These are phyloP conservation scores for Hymenopus coronatus DNA, from an alignment of 2,888 invertebrate genomes.

Conservation along the genomic window DNA sequence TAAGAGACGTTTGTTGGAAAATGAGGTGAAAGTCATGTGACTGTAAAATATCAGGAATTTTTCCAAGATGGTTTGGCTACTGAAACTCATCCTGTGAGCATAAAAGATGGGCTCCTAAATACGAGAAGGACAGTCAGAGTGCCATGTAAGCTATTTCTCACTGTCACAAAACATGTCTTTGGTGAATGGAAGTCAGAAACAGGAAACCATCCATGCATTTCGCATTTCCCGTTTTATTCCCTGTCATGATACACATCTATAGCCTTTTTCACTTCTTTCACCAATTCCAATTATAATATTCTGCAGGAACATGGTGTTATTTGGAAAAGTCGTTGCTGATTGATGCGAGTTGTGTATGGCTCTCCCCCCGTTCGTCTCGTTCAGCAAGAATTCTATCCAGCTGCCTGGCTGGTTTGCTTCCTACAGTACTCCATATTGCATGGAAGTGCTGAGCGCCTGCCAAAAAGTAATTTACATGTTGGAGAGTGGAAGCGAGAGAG, in stretches of 20 bases:
- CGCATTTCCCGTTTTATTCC: background rate
- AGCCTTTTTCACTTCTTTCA: background rate
- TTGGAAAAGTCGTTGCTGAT: background rate
- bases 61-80: too few relatives aligned
- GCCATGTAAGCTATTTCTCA: background rate
- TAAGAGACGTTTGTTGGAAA: too few relatives aligned
- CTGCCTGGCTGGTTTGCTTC: background rate
- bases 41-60: too few relatives aligned
- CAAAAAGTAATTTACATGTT: constrained; percentile 26
- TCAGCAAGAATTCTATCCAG: background rate
- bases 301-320: background rate
- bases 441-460: background rate
- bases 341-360: background rate
- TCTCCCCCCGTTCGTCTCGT: background rate
- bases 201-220: background rate
- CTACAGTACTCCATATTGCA: background rate
- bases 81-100: too few relatives aligned
- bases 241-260: background rate
- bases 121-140: too few relatives aligned
- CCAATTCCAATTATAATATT: background rate
- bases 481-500: constrained; percentile 12
- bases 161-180: background rate
- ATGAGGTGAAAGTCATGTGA: too few relatives aligned
- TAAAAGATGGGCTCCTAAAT: too few relatives aligned
- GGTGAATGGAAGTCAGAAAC: background rate